Evolutionary conservation across 2,113 vertebrate species (phyloP).

Genomic region (Brachyhypopomus gauderio): DNA sequence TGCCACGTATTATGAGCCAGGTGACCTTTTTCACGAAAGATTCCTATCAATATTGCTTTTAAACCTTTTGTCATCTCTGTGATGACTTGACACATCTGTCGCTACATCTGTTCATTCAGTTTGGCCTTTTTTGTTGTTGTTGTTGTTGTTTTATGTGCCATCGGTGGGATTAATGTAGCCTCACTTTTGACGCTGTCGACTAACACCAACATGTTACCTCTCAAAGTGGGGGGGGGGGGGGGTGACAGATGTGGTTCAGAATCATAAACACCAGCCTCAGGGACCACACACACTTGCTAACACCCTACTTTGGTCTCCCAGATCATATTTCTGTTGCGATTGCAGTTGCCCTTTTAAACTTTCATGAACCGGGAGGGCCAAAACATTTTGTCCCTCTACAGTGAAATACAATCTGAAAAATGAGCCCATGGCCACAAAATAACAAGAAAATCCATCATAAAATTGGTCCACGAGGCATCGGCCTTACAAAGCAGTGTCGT

Average conservation of each 20-base stretch:
- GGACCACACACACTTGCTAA: not conserved
- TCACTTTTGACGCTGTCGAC: not conserved
- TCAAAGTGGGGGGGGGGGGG: not conserved
- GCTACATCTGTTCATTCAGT: conserved; percentile 52
- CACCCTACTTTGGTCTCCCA: not conserved
- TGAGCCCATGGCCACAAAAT: not conserved
- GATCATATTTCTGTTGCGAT: conserved; percentile 6
- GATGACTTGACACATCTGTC: conserved; percentile 17
- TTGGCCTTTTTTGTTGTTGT: not conserved
- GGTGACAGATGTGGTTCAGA: not conserved
- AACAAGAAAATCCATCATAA: not conserved
- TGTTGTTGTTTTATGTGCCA: conserved; percentile 13
- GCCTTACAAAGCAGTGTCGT: not conserved
- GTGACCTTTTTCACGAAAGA: conserved; percentile 71
- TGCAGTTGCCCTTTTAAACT: not conserved
- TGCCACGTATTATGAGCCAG: conserved; percentile 69
- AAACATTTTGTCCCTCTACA: not conserved
- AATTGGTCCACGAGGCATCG: too few species aligned
- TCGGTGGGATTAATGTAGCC: not conserved
- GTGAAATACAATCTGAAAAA: not conserved
- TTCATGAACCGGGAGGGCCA: not conserved
- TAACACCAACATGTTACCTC: not conserved
- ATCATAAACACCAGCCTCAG: not conserved
- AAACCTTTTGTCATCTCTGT: conserved; percentile 52
- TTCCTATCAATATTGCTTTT: conserved; percentile 61